phyloP scores from a whole-genome alignment of 2,113 vertebrate species.

The Menidia beryllina region DNA sequence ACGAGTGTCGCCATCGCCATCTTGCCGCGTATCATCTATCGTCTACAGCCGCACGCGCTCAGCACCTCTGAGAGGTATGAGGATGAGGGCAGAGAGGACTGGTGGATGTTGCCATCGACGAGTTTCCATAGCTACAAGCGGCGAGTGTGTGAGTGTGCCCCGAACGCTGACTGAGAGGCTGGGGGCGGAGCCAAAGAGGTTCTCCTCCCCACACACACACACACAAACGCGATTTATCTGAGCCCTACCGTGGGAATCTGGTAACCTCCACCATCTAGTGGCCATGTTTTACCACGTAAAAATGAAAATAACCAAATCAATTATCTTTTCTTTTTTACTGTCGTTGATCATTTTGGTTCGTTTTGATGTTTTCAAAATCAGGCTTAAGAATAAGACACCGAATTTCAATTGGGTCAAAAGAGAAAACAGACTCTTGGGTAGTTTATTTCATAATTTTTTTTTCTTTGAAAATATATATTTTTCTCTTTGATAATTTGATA shows the following conservation, averaged over 20 bases:
- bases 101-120: conserved; percentile 81
- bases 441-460: too few relatives aligned
- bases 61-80: conserved; percentile 70
- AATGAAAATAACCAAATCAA: not conserved
- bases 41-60: conserved; percentile 59
- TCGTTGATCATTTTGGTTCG: too few relatives aligned
- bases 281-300: not conserved
- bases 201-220: conserved; percentile 1
- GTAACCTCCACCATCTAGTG: conserved; percentile 32
- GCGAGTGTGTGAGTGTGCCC: accelerated
- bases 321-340: not conserved
- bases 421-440: too few relatives aligned
- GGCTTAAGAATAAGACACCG: too few relatives aligned
- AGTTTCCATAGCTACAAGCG: conserved; percentile 82
- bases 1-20: conserved; percentile 78
- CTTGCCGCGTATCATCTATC: conserved; percentile 71
- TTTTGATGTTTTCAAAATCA: not conserved
- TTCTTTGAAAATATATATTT: too few relatives aligned
- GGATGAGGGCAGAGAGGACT: conserved; percentile 60
- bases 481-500: too few relatives aligned
- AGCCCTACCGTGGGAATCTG: conserved; percentile 18
- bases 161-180: conserved; percentile 50
- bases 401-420: too few relatives aligned
- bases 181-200: conserved; percentile 23
- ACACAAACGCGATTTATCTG: not conserved